Conservation (phyloP, 2,113 vertebrate species). For the Pachyramphus minor region DNA sequence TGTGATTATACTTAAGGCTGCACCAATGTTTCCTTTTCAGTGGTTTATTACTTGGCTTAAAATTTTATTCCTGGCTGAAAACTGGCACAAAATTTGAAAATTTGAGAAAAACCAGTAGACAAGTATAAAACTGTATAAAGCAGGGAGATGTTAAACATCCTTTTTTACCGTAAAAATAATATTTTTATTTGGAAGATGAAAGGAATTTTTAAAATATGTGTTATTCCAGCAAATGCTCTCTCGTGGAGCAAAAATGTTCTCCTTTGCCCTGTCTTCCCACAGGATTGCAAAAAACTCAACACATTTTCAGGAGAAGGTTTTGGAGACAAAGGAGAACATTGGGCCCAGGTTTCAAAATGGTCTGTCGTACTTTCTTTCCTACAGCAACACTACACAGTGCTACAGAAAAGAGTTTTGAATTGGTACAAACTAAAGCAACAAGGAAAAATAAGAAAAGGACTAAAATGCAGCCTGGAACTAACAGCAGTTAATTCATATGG, state of each 20-base stretch:
- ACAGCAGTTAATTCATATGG: background rate
- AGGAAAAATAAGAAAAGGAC: background rate
- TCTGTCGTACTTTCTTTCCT: background rate
- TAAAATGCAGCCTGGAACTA: background rate
- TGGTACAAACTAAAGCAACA: background rate
- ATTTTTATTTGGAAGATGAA: conserved; percentile 57
- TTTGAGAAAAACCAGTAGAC: conserved; percentile 45
- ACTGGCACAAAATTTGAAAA: conserved; percentile 59
- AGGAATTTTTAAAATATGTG: conserved; percentile 22
- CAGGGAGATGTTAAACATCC: conserved; percentile 47
- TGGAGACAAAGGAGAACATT: background rate
- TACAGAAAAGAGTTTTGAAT: background rate
- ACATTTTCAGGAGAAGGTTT: conserved; percentile 10
- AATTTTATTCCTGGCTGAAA: conserved; percentile 40
- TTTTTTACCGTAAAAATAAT: conserved; percentile 40
- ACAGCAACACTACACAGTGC: background rate
- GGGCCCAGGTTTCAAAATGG: background rate
- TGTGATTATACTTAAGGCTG: conserved; percentile 26
- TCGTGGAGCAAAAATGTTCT: background rate
- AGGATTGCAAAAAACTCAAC: conserved; percentile 26
- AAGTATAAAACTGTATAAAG: conserved; percentile 37
- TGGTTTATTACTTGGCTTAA: conserved; percentile 47
- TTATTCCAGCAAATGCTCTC: background rate
- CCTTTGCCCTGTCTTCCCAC: conserved; percentile 35
- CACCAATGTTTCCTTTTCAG: conserved; percentile 46